Conservation (phyloP, 2,113 vertebrate species). For the Paratilapia polleni region DNA sequence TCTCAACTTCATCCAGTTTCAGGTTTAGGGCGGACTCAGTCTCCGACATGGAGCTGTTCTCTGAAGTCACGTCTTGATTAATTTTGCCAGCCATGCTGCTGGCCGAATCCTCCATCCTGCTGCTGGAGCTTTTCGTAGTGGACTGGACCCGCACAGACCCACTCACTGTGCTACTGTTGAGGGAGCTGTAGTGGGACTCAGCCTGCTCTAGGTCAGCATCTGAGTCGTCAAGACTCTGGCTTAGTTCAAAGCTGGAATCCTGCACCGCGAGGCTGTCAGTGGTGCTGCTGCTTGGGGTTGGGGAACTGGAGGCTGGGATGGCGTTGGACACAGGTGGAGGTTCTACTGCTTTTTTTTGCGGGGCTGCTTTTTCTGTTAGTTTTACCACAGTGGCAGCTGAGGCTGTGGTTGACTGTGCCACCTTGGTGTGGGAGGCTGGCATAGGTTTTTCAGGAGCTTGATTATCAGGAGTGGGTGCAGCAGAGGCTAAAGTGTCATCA, state of each 20-base stretch:
- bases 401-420: conserved; percentile 16
- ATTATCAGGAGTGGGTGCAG: conserved; percentile 34
- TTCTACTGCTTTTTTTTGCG: conserved; percentile 8
- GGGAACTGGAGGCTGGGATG: conserved; percentile 74
- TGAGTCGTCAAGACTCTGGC: conserved; percentile 82
- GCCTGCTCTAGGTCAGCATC: conserved; percentile 81
- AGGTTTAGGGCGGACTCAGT: conserved; percentile 75
- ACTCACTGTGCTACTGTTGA: conserved; percentile 72
- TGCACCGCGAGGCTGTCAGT: conserved; percentile 70
- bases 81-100: background rate
- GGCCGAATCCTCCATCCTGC: conserved; percentile 15
- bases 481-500: conserved; percentile 44
- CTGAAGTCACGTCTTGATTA: conserved; percentile 47
- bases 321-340: conserved; percentile 51
- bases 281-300: conserved; percentile 72
- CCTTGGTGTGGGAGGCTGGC: conserved; percentile 29
- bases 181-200: conserved; percentile 68
- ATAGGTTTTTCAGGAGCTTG: conserved; percentile 17
- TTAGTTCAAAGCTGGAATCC: conserved; percentile 83
- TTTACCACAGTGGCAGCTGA: conserved; percentile 25
- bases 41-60: conserved; percentile 54
- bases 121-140: background rate
- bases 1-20: conserved; percentile 86
- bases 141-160: conserved; percentile 16
- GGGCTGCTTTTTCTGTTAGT: conserved; percentile 21